Conservation (phyloP, 2,888 invertebrate species). For the Belgica antarctica region DNA sequence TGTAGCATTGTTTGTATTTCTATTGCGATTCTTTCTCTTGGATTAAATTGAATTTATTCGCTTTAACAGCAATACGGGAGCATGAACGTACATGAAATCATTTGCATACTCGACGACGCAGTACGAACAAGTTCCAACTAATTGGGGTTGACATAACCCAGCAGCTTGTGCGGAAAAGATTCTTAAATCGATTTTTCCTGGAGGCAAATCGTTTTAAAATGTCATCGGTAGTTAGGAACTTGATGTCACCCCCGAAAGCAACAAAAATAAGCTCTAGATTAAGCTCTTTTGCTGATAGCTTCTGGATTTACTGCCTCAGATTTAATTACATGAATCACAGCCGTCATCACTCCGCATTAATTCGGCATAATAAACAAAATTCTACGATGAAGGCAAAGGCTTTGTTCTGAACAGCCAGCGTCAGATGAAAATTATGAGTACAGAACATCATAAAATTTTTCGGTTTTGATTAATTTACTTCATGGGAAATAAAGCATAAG, state of each 20-base stretch:
- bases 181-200: too few species aligned
- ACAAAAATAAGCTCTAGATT: too few species aligned
- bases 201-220: too few species aligned
- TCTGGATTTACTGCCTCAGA: too few species aligned
- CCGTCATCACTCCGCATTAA: too few species aligned
- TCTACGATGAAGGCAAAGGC: not conserved
- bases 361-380: too few species aligned
- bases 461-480: conserved; percentile 25
- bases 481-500: not conserved
- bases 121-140: not conserved
- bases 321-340: too few species aligned
- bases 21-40: not conserved
- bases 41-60: not conserved
- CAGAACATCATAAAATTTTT: conserved; percentile 5
- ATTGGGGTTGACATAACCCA: conserved; percentile 9
- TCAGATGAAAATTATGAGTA: not conserved
- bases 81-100: not conserved
- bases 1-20: not conserved
- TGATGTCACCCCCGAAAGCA: too few species aligned
- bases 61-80: not conserved
- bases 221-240: too few species aligned
- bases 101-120: conserved; percentile 2
- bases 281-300: too few species aligned
- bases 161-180: too few species aligned
- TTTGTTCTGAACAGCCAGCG: not conserved